phyloP scores from a whole-genome alignment of 2,888 invertebrate species.

The Cantharis lateralis region DNA sequence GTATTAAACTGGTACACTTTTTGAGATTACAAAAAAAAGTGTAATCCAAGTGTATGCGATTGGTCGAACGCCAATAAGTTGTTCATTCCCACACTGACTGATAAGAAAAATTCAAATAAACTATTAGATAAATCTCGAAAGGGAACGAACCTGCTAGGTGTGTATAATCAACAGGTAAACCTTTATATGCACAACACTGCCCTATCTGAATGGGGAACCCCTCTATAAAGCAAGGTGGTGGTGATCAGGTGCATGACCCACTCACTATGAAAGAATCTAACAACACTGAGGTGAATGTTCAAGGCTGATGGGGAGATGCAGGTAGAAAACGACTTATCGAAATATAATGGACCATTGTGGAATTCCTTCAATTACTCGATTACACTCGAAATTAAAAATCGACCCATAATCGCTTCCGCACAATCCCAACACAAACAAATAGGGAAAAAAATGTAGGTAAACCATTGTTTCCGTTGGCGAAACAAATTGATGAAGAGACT shows the following conservation, averaged over 20 bases:
- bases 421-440: neutral
- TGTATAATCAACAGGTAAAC: neutral
- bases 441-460: neutral
- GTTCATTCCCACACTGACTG: neutral
- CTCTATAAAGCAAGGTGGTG: neutral
- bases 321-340: slow-evolving; percentile 24
- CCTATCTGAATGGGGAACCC: neutral
- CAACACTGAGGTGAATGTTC: slow-evolving; percentile 22
- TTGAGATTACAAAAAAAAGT: neutral
- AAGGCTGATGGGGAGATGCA: slow-evolving; percentile 24
- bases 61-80: neutral
- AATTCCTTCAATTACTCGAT: slow-evolving; percentile 14
- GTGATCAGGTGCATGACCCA: slow-evolving; percentile 24
- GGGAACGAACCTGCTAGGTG: neutral
- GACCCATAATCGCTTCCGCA: neutral
- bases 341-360: slow-evolving; percentile 7
- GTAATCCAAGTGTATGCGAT: neutral
- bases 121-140: neutral
- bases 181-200: neutral
- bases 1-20: neutral
- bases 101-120: neutral
- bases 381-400: neutral
- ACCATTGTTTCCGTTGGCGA: neutral
- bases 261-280: slow-evolving; percentile 23
- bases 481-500: slow-evolving; percentile 5